A percentile compares a stretch with the other conserved stretches of the same genome.
Conservation (phyloP, 2,113 vertebrate species). For the Oncorhynchus tshawytscha region DNA sequence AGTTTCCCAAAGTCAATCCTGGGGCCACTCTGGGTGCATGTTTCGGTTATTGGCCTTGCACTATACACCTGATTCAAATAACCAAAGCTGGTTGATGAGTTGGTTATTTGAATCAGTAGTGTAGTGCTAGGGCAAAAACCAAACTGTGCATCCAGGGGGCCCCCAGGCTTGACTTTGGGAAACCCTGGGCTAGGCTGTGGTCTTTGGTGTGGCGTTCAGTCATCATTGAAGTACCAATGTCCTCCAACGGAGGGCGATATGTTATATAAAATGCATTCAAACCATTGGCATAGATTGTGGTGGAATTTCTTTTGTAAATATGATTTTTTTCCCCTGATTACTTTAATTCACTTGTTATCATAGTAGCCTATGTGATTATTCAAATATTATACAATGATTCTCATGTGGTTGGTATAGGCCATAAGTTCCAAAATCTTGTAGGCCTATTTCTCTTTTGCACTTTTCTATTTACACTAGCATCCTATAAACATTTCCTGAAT, state of each 20-base stretch:
- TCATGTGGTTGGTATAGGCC: neutral
- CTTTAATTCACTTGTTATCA: neutral
- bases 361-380: neutral
- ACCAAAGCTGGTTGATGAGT: no score
- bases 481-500: neutral
- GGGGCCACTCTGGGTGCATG: no score
- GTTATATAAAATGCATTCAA: constrained; percentile 35
- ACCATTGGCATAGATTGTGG: no score
- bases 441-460: neutral
- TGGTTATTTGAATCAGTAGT: no score
- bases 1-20: no score
- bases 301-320: no score
- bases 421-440: neutral
- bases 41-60: no score
- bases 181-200: no score
- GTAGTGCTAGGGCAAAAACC: no score
- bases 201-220: neutral
- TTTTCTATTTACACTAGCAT: neutral
- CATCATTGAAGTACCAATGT: constrained; percentile 26
- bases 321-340: neutral
- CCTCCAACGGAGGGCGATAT: constrained; percentile 59
- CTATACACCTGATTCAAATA: no score
- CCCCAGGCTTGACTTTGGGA: no score
- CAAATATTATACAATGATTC: neutral
- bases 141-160: no score